phyloP scores from a whole-genome alignment of 2,113 vertebrate species.

The Amphiprion percula region DNA sequence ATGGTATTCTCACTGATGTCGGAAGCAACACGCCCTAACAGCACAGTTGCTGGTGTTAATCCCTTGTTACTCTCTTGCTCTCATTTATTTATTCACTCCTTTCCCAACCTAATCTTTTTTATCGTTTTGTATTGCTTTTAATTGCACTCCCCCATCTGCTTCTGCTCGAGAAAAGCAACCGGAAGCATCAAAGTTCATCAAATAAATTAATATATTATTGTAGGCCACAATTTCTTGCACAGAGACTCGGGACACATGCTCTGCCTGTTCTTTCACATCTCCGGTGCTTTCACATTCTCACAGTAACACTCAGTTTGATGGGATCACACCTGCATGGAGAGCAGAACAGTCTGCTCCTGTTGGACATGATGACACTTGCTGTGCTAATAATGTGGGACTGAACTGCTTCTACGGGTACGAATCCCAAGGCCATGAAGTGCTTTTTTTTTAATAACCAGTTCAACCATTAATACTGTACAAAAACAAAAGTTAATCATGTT shows the following conservation, averaged over 20 bases:
- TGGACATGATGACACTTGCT: slow-evolving; percentile 51
- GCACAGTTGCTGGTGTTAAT: not conserved
- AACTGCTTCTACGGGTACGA: not conserved
- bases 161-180: slow-evolving; percentile 9
- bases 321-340: slow-evolving; percentile 69
- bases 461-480: not conserved
- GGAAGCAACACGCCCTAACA: not conserved
- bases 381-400: not conserved
- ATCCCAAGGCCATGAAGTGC: not conserved
- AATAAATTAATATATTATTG: slow-evolving; percentile 6
- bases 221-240: not conserved
- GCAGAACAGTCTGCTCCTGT: slow-evolving; percentile 58
- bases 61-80: not conserved
- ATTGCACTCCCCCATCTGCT: not conserved
- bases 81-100: not conserved
- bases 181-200: not conserved
- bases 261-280: slow-evolving; percentile 60
- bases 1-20: not conserved
- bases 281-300: slow-evolving; percentile 56
- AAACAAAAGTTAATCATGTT: not conserved
- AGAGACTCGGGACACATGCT: not conserved
- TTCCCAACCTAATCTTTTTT: not conserved
- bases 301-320: slow-evolving; percentile 53
- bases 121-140: not conserved
- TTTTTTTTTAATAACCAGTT: slow-evolving; percentile 30